Conservation (phyloP, 2,888 invertebrate species). For the Brachypterus glaber region DNA sequence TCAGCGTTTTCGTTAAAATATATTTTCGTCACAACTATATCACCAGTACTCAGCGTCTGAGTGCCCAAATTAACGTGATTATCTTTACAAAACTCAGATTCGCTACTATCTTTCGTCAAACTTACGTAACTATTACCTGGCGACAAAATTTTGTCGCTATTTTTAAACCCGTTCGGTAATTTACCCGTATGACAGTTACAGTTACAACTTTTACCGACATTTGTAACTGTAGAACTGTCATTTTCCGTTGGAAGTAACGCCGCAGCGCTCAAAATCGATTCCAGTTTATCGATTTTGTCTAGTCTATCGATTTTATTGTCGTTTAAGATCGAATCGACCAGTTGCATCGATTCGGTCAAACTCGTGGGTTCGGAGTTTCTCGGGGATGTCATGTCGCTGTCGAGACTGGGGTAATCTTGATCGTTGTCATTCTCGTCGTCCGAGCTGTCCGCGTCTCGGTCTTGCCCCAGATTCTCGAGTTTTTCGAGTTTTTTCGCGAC, state of each 20-base stretch:
- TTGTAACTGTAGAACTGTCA: constrained; percentile 30
- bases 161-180: constrained; percentile 26
- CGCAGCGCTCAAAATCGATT: constrained; percentile 74
- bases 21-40: constrained; percentile 84
- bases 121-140: constrained; percentile 33
- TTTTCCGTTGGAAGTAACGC: constrained; percentile 54
- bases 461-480: constrained; percentile 70
- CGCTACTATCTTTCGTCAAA: constrained; percentile 29
- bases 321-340: constrained; percentile 75
- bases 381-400: constrained; percentile 66
- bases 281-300: constrained; percentile 77
- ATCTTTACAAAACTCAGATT: constrained; percentile 40
- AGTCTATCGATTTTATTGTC: constrained; percentile 75
- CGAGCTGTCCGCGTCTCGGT: constrained; percentile 57
- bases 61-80: constrained; percentile 53
- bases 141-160: constrained; percentile 33
- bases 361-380: constrained; percentile 71
- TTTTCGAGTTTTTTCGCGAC: constrained; percentile 88
- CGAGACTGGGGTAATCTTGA: constrained; percentile 69
- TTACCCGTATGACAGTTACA: constrained; percentile 46
- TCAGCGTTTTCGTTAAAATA: constrained; percentile 39
- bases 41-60: constrained; percentile 85
- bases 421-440: constrained; percentile 66
- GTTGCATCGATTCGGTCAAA: constrained; percentile 80
- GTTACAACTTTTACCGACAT: constrained; percentile 33